These are phyloP conservation scores for Caenorhabditis zanzibari DNA, from an alignment of 2,888 invertebrate genomes.

Conservation along the genomic window DNA sequence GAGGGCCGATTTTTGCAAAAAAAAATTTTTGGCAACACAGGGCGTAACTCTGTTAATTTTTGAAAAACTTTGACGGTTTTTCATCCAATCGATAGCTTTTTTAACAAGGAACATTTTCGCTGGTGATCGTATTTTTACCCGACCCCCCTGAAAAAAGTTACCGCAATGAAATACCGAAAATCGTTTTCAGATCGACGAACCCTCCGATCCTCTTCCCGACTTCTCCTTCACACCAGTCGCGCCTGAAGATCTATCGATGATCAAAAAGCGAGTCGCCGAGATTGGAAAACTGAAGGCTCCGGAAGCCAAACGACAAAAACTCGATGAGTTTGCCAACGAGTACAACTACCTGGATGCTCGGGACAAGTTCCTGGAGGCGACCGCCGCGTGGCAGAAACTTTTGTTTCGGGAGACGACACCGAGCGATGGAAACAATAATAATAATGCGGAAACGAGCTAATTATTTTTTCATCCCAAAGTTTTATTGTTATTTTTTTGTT, in stretches of 20 bases:
- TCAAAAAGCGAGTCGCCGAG: slow-evolving; percentile 4
- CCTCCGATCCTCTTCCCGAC: slow-evolving; percentile 5
- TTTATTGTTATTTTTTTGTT: background rate
- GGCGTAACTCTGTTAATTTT: too few species aligned
- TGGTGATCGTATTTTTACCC: too few species aligned
- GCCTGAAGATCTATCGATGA: background rate
- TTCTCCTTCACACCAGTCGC: slow-evolving; percentile 8
- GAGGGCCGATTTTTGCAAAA: too few species aligned
- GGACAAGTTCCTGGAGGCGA: slow-evolving; percentile 1
- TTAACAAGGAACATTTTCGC: too few species aligned
- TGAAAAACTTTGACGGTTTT: too few species aligned
- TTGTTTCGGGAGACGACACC: background rate
- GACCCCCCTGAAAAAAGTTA: too few species aligned
- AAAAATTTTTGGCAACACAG: too few species aligned
- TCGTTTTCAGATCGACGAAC: slow-evolving; percentile 29
- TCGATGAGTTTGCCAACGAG: slow-evolving; percentile 11
- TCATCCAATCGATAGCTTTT: too few species aligned
- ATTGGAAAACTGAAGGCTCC: background rate
- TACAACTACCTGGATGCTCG: slow-evolving; percentile 16
- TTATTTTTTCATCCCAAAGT: background rate
- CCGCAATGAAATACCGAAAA: too few species aligned
- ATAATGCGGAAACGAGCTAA: background rate
- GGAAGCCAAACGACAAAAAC: slow-evolving; percentile 5
- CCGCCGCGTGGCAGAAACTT: slow-evolving; percentile 18
- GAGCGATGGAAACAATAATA: slow-evolving; percentile 8